Evolutionary conservation across 2,797 vertebrate species (phyloP).

Genomic region (Arremon brunneinucha): DNA sequence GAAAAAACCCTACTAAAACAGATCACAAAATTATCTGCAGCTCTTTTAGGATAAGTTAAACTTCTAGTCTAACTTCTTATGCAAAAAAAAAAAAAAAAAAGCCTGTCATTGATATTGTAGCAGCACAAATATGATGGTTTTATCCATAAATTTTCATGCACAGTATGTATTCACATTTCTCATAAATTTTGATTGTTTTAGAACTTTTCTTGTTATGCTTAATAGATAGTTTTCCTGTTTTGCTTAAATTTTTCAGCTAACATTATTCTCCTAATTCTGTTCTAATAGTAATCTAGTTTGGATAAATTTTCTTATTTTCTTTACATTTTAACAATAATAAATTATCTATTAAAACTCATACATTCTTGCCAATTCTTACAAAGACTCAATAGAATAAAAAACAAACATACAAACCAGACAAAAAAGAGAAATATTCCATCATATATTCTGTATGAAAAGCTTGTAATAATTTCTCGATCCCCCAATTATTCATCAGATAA

Average conservation of each 20-base stretch:
- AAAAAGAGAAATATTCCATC: background rate
- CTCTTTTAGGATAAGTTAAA: background rate
- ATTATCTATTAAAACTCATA: background rate
- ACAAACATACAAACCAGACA: background rate
- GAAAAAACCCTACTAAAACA: background rate
- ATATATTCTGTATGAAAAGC: rapidly evolving
- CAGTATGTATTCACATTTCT: background rate
- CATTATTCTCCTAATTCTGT: background rate
- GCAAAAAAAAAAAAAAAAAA: too few relatives aligned
- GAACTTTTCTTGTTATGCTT: background rate
- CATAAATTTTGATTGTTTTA: background rate
- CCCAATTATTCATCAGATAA: background rate
- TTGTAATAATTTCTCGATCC: background rate
- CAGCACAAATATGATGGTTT: rapidly evolving
- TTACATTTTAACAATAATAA: background rate
- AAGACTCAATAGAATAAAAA: background rate
- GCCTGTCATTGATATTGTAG: background rate
- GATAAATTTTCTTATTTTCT: background rate
- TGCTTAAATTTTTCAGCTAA: background rate
- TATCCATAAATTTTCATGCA: background rate
- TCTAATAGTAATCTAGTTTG: background rate
- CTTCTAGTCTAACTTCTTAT: background rate
- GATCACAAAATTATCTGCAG: background rate
- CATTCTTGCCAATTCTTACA: background rate
- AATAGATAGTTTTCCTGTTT: background rate